Evolutionary conservation across 2,113 vertebrate genomes (phyloP).

Genomic region (Cranoglanis bouderius): DNA sequence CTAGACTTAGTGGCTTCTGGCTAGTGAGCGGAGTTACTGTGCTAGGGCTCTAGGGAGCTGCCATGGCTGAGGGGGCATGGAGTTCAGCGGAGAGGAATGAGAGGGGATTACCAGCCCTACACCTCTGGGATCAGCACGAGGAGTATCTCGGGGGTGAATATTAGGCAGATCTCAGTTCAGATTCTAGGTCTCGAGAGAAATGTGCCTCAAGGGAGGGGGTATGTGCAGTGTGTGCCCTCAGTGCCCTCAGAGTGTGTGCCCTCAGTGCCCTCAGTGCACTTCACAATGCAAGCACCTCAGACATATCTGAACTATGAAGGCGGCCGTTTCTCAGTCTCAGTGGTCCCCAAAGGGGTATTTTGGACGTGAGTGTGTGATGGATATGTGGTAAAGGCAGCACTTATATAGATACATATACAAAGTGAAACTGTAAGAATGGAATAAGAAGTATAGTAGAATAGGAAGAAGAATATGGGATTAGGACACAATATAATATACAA

Average conservation of each 20-base stretch:
- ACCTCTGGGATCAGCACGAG: conserved; percentile 26
- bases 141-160: conserved; percentile 36
- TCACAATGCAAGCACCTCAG: conserved; percentile 28
- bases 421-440: neutral
- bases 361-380: neutral
- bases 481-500: neutral
- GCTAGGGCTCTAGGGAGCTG: neutral
- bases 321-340: conserved; percentile 21
- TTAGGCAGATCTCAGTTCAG: conserved; percentile 40
- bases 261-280: conserved; percentile 36
- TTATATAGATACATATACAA: neutral
- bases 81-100: conserved; percentile 39
- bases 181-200: conserved; percentile 38
- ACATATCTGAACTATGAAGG: conserved; percentile 46
- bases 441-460: neutral
- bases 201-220: conserved; percentile 18
- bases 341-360: conserved; percentile 19
- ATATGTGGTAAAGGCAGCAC: neutral
- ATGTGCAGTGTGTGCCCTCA: conserved; percentile 12
- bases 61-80: conserved; percentile 12
- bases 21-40: neutral
- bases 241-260: no score
- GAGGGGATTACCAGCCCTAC: conserved; percentile 51
- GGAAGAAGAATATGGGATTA: neutral
- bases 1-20: neutral